phyloP scores from a whole-genome alignment of 2,113 vertebrate genomes.

The Gobio gobio region DNA sequence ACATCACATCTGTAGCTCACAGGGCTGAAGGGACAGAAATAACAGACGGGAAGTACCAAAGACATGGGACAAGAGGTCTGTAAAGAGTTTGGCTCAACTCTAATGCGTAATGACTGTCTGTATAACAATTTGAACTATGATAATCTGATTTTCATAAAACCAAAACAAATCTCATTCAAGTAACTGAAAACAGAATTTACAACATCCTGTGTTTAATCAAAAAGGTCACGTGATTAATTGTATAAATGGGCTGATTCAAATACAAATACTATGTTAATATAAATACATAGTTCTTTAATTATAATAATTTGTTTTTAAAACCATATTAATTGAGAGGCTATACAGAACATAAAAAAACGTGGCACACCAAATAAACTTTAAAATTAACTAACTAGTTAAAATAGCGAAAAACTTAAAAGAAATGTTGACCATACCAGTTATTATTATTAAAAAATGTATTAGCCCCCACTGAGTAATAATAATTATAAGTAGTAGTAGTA shows the following conservation, averaged over 20 bases:
- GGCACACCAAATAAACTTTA: background rate
- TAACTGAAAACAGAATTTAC: background rate
- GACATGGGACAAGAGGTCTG: background rate
- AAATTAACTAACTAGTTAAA: background rate
- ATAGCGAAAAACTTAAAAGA: too few relatives aligned
- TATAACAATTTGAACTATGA: background rate
- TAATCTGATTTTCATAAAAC: background rate
- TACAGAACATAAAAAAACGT: background rate
- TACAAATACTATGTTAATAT: background rate
- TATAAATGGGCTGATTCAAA: background rate
- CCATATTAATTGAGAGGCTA: background rate
- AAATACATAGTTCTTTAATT: background rate
- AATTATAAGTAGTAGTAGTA: too few relatives aligned
- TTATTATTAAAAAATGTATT: too few relatives aligned
- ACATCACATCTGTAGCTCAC: constrained; percentile 32
- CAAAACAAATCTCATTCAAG: background rate
- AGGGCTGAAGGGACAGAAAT: background rate
- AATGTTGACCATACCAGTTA: too few relatives aligned
- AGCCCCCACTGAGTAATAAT: too few relatives aligned
- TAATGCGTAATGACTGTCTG: background rate
- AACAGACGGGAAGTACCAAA: background rate
- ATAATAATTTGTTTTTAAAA: background rate
- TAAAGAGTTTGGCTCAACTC: background rate
- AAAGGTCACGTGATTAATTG: background rate
- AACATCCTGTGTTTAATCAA: background rate